Percentiles rank a stretch among this genome's conserved stretches.
These are phyloP conservation scores for Gryllus bimaculatus DNA, from an alignment of 1,140 invertebrate species.

Conservation along the genomic window DNA sequence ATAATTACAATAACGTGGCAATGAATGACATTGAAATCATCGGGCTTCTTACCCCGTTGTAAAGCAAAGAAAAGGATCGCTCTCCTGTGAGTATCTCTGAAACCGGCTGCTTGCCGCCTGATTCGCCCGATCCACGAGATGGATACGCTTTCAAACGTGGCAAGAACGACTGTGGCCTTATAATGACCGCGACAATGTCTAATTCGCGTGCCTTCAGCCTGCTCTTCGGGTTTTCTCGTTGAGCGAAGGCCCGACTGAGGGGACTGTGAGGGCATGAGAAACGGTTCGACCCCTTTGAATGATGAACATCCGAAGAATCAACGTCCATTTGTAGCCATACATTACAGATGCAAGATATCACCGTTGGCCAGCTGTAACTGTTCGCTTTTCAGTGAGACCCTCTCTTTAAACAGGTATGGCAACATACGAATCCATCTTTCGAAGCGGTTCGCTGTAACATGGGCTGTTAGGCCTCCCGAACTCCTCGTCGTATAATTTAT, in stretches of 20 bases:
- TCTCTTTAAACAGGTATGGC: not conserved
- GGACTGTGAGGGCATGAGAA: not conserved
- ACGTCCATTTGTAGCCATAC: not conserved
- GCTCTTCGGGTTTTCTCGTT: not conserved
- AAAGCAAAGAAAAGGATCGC: too few species aligned
- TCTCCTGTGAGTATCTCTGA: too few species aligned
- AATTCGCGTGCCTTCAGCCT: not conserved
- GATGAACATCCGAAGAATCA: not conserved
- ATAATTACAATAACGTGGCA: too few species aligned
- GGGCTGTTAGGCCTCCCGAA: too few species aligned
- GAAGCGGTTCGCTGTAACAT: too few species aligned
- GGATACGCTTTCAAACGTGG: too few species aligned
- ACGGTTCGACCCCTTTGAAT: not conserved
- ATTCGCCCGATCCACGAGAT: too few species aligned
- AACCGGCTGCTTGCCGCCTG: too few species aligned
- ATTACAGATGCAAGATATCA: not conserved
- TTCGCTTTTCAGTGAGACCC: not conserved
- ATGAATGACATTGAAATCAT: too few species aligned
- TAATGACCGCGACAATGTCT: slow-evolving; percentile 1
- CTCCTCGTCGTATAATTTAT: too few species aligned
- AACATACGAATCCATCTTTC: not conserved
- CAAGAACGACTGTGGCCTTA: not conserved
- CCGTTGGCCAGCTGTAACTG: not conserved
- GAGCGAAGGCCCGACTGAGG: not conserved
- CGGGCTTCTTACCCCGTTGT: too few species aligned